Conservation (phyloP, 2,113 vertebrate genomes). For the Periophthalmus modestus region DNA sequence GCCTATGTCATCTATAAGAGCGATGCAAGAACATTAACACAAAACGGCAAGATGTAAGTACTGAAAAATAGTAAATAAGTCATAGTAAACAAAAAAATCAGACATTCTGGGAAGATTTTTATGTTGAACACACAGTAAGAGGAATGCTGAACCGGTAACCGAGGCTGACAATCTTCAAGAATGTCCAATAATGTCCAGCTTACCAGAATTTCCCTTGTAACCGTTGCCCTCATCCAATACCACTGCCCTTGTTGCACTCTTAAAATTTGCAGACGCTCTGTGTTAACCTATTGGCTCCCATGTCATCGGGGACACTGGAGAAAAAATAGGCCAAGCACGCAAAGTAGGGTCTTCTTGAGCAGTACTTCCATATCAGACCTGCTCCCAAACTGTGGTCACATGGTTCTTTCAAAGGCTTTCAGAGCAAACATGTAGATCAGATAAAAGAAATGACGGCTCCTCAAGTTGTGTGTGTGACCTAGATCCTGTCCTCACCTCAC, state of each 20-base stretch:
- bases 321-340: conserved; percentile 2
- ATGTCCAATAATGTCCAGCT: background rate
- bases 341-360: conserved; percentile 22
- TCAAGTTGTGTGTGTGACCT: conserved; percentile 4
- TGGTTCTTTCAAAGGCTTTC: conserved; percentile 16
- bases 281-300: conserved; percentile 49
- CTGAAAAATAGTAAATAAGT: too few species aligned
- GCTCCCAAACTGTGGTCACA: conserved; percentile 18
- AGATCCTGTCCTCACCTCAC: background rate
- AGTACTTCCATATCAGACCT: background rate
- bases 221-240: conserved; percentile 44
- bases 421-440: conserved; percentile 33
- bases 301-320: background rate
- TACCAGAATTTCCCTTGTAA: conserved; percentile 19
- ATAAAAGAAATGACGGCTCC: background rate
- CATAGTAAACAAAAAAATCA: too few species aligned
- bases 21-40: too few species aligned
- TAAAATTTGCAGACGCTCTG: conserved; percentile 21
- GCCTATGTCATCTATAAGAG: too few species aligned
- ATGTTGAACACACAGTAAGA: too few species aligned
- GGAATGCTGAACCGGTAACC: background rate
- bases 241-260: conserved; percentile 45
- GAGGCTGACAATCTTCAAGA: background rate
- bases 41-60: too few species aligned
- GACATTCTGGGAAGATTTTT: too few species aligned